Evolutionary conservation across 2,113 vertebrate genomes (phyloP).

Genomic region (Fregata magnificens): DNA sequence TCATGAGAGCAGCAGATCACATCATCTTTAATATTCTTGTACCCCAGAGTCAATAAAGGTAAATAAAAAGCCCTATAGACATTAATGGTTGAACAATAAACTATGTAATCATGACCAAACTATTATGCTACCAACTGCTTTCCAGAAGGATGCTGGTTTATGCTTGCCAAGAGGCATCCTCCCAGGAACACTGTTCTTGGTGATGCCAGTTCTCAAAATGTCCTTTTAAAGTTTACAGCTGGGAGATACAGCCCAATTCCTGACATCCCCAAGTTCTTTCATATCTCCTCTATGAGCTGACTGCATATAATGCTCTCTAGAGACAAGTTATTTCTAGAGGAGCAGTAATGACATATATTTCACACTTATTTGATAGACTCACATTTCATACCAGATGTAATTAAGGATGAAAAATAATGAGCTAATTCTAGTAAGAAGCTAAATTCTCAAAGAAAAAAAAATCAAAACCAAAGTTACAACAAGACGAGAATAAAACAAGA

Average conservation of each 20-base stretch:
- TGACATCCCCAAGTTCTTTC: not conserved
- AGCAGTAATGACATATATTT: not conserved
- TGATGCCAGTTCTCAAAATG: not conserved
- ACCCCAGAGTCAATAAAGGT: not conserved
- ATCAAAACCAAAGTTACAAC: not conserved
- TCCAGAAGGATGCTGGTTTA: not conserved
- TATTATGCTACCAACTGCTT: not conserved
- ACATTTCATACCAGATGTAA: not conserved
- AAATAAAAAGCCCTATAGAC: not conserved
- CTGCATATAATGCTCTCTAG: not conserved
- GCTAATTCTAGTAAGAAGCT: not conserved
- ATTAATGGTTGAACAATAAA: not conserved
- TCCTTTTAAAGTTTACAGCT: not conserved
- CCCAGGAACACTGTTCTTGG: not conserved
- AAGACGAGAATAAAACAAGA: not conserved
- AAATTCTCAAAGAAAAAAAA: not conserved
- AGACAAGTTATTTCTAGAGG: not conserved
- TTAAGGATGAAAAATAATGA: not conserved
- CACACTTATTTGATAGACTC: not conserved
- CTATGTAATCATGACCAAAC: not conserved
- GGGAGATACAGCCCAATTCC: not conserved
- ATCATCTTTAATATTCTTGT: not conserved
- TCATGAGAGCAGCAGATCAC: not conserved
- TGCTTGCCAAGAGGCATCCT: not conserved
- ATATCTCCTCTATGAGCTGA: not conserved